phyloP scores from a whole-genome alignment of 2,113 vertebrate species.

The Cynoglossus semilaevis region DNA sequence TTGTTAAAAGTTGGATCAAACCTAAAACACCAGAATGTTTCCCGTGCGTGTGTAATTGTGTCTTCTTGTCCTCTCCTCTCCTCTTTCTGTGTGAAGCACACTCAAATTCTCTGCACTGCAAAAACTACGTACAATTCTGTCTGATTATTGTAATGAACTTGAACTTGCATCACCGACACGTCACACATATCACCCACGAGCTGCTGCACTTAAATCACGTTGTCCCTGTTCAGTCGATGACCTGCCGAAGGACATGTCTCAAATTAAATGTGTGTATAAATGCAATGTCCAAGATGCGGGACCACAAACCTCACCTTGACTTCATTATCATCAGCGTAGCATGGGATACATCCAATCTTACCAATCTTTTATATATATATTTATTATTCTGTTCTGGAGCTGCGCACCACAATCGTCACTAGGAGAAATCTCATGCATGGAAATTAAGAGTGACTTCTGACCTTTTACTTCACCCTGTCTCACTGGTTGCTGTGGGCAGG shows the following conservation, averaged over 20 bases:
- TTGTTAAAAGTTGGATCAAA: too few relatives aligned
- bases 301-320: constrained; percentile 12
- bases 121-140: not conserved
- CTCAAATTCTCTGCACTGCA: constrained; percentile 41
- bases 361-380: not conserved
- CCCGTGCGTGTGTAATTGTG: too few relatives aligned
- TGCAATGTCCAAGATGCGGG: constrained; percentile 8
- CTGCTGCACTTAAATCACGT: not conserved
- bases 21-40: too few relatives aligned
- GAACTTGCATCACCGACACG: constrained; percentile 32
- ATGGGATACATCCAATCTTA: constrained; percentile 9
- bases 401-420: not conserved
- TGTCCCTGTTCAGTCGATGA: too few relatives aligned
- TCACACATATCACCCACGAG: constrained; percentile 12
- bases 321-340: constrained; percentile 4
- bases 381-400: not conserved
- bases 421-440: not conserved
- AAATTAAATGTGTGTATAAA: too few relatives aligned
- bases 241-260: too few relatives aligned
- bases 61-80: not conserved
- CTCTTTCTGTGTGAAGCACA: constrained; percentile 31
- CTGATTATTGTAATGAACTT: constrained; percentile 29
- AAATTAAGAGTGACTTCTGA: not conserved
- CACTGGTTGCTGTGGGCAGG: not conserved
- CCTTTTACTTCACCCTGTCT: not conserved